Evolutionary conservation across 23 tunicate species (phyloP), one percentile per base, ranked within the genome.

Genomic region (Halocynthia roretzi): DNA sequence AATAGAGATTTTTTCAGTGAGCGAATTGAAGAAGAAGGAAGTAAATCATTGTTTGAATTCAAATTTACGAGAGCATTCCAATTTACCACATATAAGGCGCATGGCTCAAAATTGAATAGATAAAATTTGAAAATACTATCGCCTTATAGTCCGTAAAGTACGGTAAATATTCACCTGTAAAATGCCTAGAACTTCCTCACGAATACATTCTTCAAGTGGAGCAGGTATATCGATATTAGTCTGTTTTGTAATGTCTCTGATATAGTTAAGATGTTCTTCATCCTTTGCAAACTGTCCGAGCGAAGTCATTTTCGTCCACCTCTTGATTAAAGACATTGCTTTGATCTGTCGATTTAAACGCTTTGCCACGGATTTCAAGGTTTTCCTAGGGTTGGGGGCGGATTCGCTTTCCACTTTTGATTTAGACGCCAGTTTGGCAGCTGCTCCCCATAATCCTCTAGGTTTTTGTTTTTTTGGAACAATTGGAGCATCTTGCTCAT

Each of bases 281-380:
- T 85, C 84, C 68, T 80, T 85, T 6, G 84, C 80, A 55, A 85
- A 85, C 53, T 77, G 85, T 7, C 81, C 74, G 49, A 83, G 77
- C 22, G 86, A 72, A 55, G 90, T 80, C 84, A 80, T 85, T 20
- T 85, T 74, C 5, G 84, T 68, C 90, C 90, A 85, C 54, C 80
- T 61, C 56, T 80, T 80, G 20, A 85, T 80, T 54, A 85, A 51
- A 19, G 84, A 66, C 80, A 72, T 85, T 7, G 90, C 84, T 60
- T 80, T 85, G 61, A 85, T 72, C 51, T 85, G 90, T 54, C 75
- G 71, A 51, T 77, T 84, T 10, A 84, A 77, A 19, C 89, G 53
- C 62, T 77, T 80, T 23, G 89, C 89, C 8, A 84, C 89, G 8
- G 89, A 84, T 52, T 84, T 84, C 31, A 78, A 53, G 6, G 89